Percentiles rank a stretch among this genome's conserved stretches.
Conservation (phyloP, 30 jellyfish, hydroid and myxozoan species). For the Chrysaora quinquecirrha region DNA sequence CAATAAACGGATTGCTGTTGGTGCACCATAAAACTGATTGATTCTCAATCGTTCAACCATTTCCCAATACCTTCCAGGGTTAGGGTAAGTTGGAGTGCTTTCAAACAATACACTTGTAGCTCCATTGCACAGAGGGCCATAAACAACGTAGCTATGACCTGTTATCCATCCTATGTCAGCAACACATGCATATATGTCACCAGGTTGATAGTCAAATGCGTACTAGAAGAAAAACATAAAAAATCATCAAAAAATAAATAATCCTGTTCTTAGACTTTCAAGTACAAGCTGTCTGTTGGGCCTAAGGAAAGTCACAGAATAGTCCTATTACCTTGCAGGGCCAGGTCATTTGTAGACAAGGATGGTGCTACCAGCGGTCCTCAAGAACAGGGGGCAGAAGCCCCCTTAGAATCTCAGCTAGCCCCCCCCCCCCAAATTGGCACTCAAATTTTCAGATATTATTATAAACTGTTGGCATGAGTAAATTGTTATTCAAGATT, state of each 20-base stretch:
- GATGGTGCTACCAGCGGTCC: no score
- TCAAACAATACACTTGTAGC: slow-evolving; percentile 94
- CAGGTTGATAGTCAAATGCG: slow-evolving; percentile 93
- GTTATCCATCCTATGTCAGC: slow-evolving; percentile 99
- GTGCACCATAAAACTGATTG: slow-evolving; percentile 98
- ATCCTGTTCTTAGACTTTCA: no score
- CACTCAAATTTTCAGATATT: no score
- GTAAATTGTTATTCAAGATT: no score
- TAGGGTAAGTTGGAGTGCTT: slow-evolving; percentile 96
- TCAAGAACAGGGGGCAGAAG: no score
- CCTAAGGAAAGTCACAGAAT: no score
- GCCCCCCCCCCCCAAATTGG: no score
- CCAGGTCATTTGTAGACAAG: no score
- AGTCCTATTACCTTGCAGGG: no score
- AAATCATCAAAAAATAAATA: background rate
- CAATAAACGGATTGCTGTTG: slow-evolving; percentile 93
- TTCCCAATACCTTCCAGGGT: slow-evolving; percentile 99
- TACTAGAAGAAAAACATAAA: slow-evolving; percentile 38
- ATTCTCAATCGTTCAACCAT: slow-evolving; percentile 87
- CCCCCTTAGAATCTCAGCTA: no score
- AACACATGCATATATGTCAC: slow-evolving; percentile 94
- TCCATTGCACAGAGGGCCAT: slow-evolving; percentile 98
- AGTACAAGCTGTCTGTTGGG: no score
- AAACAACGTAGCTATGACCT: slow-evolving; percentile 96
- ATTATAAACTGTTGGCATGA: no score